These are phyloP conservation scores for Champsocephalus esox DNA, from an alignment of 2,797 vertebrate species.

Conservation along the genomic window DNA sequence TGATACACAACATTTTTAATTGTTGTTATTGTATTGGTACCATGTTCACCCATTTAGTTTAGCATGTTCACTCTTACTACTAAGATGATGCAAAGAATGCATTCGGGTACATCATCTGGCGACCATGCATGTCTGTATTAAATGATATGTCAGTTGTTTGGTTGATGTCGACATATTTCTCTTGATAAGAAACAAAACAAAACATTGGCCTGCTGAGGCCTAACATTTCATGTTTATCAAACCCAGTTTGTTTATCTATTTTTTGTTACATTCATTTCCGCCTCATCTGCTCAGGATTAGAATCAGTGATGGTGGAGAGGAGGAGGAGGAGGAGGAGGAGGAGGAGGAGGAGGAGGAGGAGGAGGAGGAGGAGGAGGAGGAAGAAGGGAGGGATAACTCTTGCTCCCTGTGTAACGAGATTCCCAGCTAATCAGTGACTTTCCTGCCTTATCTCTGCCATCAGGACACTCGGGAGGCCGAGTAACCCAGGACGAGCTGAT, in stretches of 20 bases:
- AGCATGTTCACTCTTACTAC: background rate
- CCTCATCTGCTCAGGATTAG: conserved; percentile 49
- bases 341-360: conserved; percentile 37
- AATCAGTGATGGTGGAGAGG: conserved; percentile 59
- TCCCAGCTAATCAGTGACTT: conserved; percentile 89
- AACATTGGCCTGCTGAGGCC: background rate
- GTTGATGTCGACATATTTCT: background rate
- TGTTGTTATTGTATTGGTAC: background rate
- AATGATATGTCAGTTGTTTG: too few species aligned
- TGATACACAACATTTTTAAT: too few species aligned
- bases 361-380: conserved; percentile 19
- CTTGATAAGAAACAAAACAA: background rate
- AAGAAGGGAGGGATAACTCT: conserved; percentile 76
- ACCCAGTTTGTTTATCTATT: background rate
- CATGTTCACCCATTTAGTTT: background rate
- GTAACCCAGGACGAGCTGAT: conserved; percentile 88
- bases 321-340: conserved; percentile 9
- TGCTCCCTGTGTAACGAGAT: conserved; percentile 87
- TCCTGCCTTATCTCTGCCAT: conserved; percentile 86
- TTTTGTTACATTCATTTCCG: conserved; percentile 17
- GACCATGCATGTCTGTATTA: too few species aligned
- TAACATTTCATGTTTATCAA: background rate
- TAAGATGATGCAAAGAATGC: background rate
- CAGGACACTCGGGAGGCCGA: conserved; percentile 85
- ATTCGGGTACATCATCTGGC: background rate